Base-by-base conservation (phyloP, 2,888 invertebrate genomes). In the Oligia fasciuncula region DNA sequence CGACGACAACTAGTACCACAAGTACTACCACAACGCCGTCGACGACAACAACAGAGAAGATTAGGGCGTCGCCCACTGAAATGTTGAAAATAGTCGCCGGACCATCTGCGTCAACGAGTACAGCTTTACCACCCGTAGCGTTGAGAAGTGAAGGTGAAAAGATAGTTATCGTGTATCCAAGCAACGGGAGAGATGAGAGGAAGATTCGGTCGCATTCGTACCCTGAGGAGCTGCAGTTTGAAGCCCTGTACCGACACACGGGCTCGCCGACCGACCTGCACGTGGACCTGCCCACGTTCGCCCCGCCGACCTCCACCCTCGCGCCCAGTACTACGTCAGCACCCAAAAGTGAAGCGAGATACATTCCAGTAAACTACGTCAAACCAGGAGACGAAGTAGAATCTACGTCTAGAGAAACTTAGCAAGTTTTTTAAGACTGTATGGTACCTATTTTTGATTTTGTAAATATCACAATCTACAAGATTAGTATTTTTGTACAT, bases 251-350 rank as follows among this genome's bases (percentile, higher is more conserved):
- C 89, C 93, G 93, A 68, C 97, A 95, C 88, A 95, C 97, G 40
- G 94, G 94, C 6, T 94, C 94, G 76, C 95, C 96, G 0, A 87
- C 90, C 2, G 89, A 91, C 9, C 83, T 97, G 11, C 94, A 97
- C 67, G 97, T 97, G n/a, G 97, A 97, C 85, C 91, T 97, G 84
- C 97, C 97, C 19, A 97, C 97, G 1, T 97, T 97, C 89, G 92
- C 96, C 51, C 97, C 97, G 40, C 96, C 96, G 9, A 90, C 93
- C 14, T 83, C 91, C 71, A 92, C 91, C 29, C 89, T 81, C 54
- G 77, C 87, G 23, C 91, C 91, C 35, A 91, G 92, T 54, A 88
- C 92, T 46, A 88, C 93, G 23, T 69, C 90, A 2, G 81, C 88
- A 23, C 81, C 90, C 72, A 84, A 90, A 76, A 73, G 73, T 67